phyloP scores from a whole-genome alignment of 2,888 invertebrate genomes.

The Megastigmus dorsalis region DNA sequence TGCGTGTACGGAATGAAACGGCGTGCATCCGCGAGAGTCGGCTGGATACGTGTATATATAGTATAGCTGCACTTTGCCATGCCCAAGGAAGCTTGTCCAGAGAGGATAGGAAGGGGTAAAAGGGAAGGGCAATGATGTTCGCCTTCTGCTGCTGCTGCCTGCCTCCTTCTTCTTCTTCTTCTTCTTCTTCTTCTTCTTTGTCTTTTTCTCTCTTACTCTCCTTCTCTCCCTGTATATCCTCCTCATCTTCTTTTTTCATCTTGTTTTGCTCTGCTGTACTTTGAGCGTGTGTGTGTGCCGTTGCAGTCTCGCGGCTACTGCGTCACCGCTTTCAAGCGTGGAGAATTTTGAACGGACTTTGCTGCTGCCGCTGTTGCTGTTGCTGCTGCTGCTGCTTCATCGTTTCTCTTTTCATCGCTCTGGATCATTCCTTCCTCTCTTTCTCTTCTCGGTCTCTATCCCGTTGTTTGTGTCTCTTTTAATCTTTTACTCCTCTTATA shows the following conservation, averaged over 20 bases:
- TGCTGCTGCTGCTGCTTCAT: not conserved
- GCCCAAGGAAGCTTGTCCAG: too few species aligned
- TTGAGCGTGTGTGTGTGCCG: not conserved
- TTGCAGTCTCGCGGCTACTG: not conserved
- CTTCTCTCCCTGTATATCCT: not conserved
- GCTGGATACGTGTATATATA: too few species aligned
- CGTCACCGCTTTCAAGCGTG: conserved; percentile 25
- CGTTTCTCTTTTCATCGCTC: not conserved
- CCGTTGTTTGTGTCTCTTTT: conserved; percentile 35
- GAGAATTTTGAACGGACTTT: conserved; percentile 11
- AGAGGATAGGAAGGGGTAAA: not conserved
- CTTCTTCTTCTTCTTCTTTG: not conserved
- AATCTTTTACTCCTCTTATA: conserved; percentile 20
- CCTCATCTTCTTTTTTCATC: not conserved
- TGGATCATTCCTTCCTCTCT: conserved; percentile 4
- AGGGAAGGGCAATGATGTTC: conserved; percentile 25
- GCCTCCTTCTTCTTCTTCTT: not conserved
- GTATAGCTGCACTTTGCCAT: too few species aligned
- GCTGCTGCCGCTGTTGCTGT: too few species aligned
- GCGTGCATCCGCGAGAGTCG: too few species aligned
- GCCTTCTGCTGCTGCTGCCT: conserved; percentile 5
- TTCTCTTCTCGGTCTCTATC: not conserved
- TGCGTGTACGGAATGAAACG: too few species aligned
- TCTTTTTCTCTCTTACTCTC: not conserved
- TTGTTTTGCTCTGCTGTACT: not conserved